Percentiles rank a stretch among this genome's conserved stretches.
These are phyloP conservation scores for Tineola bisselliella DNA, from an alignment of 2,888 invertebrate genomes.

Conservation along the genomic window DNA sequence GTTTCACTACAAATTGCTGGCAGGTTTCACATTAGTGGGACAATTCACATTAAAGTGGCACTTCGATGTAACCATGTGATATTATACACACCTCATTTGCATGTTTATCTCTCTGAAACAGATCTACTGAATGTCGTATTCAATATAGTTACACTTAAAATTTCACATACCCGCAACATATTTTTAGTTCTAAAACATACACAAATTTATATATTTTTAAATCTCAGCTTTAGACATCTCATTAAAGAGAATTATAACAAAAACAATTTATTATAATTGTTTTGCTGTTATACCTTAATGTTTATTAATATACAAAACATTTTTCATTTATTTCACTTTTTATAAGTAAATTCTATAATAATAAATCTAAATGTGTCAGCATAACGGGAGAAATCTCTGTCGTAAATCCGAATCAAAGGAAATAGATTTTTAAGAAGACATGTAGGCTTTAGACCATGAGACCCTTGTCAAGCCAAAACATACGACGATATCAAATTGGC, in stretches of 20 bases:
- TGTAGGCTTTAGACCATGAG: slow-evolving; percentile 21
- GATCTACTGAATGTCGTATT: neutral
- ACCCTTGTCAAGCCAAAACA: slow-evolving; percentile 30
- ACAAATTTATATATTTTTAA: no score
- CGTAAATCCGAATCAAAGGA: slow-evolving; percentile 36
- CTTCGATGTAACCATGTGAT: slow-evolving; percentile 6
- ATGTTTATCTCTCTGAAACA: slow-evolving; percentile 5
- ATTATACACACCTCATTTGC: neutral
- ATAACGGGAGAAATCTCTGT: slow-evolving; percentile 15
- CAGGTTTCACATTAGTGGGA: neutral
- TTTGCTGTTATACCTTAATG: neutral
- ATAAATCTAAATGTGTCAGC: neutral
- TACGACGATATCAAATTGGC: neutral
- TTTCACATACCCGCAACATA: neutral
- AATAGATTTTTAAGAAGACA: slow-evolving; percentile 29
- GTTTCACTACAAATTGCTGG: neutral
- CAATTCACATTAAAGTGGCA: neutral
- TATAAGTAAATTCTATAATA: neutral
- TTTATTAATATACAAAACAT: neutral
- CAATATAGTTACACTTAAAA: neutral
- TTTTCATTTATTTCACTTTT: neutral
- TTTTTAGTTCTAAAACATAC: no score
- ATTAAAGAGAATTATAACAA: neutral
- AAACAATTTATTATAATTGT: neutral
- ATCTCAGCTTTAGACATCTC: no score